Conservation (phyloP, 2,113 vertebrate species). For the Manacus vitellinus region DNA sequence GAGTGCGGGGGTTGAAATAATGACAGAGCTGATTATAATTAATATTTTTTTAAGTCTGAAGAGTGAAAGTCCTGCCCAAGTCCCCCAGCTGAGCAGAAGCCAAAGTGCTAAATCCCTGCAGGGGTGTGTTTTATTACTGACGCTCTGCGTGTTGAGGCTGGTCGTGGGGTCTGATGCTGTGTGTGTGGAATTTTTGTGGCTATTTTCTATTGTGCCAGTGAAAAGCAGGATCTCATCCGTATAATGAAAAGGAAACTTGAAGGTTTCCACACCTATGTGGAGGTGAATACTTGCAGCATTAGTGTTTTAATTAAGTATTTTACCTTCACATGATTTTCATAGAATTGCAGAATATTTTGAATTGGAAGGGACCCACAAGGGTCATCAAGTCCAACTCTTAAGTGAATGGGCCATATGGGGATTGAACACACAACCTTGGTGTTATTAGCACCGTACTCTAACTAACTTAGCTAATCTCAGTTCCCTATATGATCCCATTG, state of each 20-base stretch:
- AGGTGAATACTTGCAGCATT: conserved; percentile 36
- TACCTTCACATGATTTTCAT: neutral
- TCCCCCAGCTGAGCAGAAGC: conserved; percentile 67
- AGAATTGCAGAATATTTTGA: neutral
- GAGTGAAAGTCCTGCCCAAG: conserved; percentile 79
- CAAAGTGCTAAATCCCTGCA: conserved; percentile 67
- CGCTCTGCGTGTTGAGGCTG: conserved; percentile 82
- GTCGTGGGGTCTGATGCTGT: conserved; percentile 77
- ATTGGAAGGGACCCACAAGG: neutral
- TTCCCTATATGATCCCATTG: neutral
- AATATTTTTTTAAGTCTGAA: conserved; percentile 28
- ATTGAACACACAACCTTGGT: neutral
- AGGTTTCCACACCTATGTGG: conserved; percentile 30
- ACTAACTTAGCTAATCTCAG: neutral
- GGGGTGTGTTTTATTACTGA: conserved; percentile 73
- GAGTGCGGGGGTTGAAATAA: neutral
- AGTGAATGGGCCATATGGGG: neutral
- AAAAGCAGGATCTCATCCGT: conserved; percentile 54
- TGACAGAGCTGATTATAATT: conserved; percentile 27
- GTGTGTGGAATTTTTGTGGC: conserved; percentile 83
- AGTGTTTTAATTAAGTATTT: conserved; percentile 20
- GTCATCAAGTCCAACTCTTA: neutral
- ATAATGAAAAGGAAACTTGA: conserved; percentile 72
- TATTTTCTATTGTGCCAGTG: conserved; percentile 67
- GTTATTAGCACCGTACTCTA: neutral